Evolutionary conservation across 30 jellyfish, hydroid and myxozoan genomes (phyloP).

Genomic region (Catostylus mosaicus): DNA sequence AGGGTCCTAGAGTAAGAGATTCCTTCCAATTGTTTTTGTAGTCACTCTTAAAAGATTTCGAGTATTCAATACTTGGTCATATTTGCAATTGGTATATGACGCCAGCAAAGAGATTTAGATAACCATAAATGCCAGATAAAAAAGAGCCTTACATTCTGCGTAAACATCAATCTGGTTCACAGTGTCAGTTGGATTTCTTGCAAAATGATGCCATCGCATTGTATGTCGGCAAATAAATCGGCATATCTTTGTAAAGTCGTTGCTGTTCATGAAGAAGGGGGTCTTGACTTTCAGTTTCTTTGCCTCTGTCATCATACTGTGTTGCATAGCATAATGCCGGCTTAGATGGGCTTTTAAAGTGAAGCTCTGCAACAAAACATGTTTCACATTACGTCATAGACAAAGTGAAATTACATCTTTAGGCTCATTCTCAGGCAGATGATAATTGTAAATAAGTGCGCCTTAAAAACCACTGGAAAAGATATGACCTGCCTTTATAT

Average conservation of each 20-base stretch:
- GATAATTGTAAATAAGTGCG: no score
- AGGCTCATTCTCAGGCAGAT: no score
- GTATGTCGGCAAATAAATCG: conserved; percentile 73
- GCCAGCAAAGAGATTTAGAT: no score
- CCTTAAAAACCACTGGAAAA: not conserved
- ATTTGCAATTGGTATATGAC: no score
- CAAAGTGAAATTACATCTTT: no score
- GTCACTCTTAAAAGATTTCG: no score
- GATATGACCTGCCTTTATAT: not conserved
- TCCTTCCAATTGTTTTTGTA: no score
- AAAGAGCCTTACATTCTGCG: conserved; percentile 63
- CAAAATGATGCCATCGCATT: conserved; percentile 71
- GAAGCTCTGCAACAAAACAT: conserved; percentile 74
- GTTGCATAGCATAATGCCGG: conserved; percentile 95
- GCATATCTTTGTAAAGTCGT: conserved; percentile 72
- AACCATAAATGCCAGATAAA: no score
- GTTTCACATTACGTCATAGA: no score
- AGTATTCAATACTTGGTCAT: no score
- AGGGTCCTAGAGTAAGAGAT: no score
- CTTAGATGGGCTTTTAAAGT: conserved; percentile 91
- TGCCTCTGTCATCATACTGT: conserved; percentile 89
- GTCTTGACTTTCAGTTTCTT: conserved; percentile 95
- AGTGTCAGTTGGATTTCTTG: conserved; percentile 78
- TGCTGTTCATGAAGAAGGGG: conserved; percentile 85
- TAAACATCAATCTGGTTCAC: conserved; percentile 65